Base-by-base conservation (phyloP, 1,140 invertebrate species). In the Lepidurus arcticus region DNA sequence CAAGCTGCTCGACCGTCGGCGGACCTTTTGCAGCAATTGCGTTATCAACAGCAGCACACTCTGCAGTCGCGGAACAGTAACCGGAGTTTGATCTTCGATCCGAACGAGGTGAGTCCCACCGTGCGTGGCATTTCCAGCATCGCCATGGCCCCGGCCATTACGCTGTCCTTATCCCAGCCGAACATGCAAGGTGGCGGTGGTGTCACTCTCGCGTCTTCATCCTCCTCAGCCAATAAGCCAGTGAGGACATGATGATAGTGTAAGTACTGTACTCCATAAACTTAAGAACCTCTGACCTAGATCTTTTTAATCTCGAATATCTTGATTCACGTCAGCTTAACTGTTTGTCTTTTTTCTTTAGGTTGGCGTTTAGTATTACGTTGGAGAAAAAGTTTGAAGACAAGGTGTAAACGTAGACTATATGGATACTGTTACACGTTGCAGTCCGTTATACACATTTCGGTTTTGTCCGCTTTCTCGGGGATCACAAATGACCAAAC, bases 401-500 rank as follows among this genome's bases (percentile, higher is more conserved):
- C 2, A 1, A 10, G 13, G 1, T 65, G 9, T 16, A 34, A 34
- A 34, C 34, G 34, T 34, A 34, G 1, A 34, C 34, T 34, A 34
- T 34, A 34, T 34, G 34, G 34, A 34, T 26, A 34, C 34, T 34
- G 34, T 34, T 34, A 3, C 2, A 34, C 34, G 34, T 34, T 34
- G 34, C 34, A 34, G 53, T 13, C 16, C 53, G 16, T n/a, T n/a
- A 21, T n/a, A 16, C 16, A 65, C 21, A 65, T 21, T 21, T 65
- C 7, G 53, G 21, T 7, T 47, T 65, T 65, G 7, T 16, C 16
- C 53, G 53, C 53, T 65, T 65, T 7, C n/a, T 65, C 53, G 53
- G 53, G 53, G 53, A 65, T 21, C 53, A 65, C 53, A 65, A 65
- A 65, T 65, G 53, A 65, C 53, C 53, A 65, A 65, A 65, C 16